A percentile compares a stretch with the other conserved stretches of the same genome.
phyloP scores from a whole-genome alignment of 2,113 vertebrate genomes.

The Guaruba guarouba region DNA sequence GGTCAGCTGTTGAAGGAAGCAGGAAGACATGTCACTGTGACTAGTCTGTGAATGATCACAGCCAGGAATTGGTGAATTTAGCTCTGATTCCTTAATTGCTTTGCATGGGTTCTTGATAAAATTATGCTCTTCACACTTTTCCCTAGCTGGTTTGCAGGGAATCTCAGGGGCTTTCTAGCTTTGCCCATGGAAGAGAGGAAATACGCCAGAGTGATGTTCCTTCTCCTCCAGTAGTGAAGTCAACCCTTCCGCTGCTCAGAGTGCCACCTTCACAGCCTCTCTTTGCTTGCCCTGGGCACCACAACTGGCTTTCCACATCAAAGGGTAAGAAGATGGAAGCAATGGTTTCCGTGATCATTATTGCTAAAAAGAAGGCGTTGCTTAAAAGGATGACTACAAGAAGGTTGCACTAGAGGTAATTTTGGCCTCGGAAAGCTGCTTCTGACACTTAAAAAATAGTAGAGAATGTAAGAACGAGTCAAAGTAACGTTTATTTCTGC shows the following conservation, averaged over 20 bases:
- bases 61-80: not conserved
- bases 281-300: not conserved
- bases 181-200: not conserved
- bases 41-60: not conserved
- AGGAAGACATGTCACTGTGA: not conserved
- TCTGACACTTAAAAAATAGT: not conserved
- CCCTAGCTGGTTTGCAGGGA: not conserved
- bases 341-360: not conserved
- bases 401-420: not conserved
- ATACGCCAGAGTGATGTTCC: not conserved
- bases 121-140: not conserved
- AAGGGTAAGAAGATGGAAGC: not conserved
- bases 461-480: not conserved
- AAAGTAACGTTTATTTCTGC: not conserved
- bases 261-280: not conserved
- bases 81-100: not conserved
- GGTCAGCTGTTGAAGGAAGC: not conserved
- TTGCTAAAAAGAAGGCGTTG: not conserved
- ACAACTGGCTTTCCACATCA: not conserved
- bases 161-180: not conserved
- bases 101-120: not conserved
- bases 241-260: not conserved
- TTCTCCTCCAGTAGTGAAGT: not conserved
- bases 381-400: not conserved
- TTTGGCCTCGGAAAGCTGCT: not conserved